Evolutionary conservation across 2,888 invertebrate genomes (phyloP), one percentile per base, ranked within the genome.

Genomic region (Timema cristinae): DNA sequence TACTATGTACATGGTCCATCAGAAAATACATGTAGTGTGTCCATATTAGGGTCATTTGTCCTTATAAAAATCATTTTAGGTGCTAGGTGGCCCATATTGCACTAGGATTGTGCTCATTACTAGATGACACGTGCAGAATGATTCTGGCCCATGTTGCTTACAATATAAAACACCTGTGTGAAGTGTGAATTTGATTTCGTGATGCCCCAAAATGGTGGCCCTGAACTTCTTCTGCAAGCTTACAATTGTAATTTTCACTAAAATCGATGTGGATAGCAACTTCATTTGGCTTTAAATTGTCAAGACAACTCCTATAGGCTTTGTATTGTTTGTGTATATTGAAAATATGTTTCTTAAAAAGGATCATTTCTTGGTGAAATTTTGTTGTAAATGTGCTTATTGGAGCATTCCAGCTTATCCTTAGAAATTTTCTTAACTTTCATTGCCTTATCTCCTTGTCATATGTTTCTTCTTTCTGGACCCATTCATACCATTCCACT

Each of bases 231-330:
- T 59, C 61, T 15, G 61, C 61, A 47, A 70, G 11, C 48, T 70
- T 70, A 49, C 70, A 68, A 49, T 61, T 70, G 61, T 70, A 70
- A 50, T 70, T 70, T 70, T 70, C 66, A 10, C 56, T 56, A 63
- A 63, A 70, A 63, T 70, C 70, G n/a, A 70, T 61, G 67, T 70
- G 70, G 1, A 70, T n/a, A n/a, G 56, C 59, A 13, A 49, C 70
- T 70, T 70, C 70, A 15, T 59, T 50, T 8, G 70, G 63, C n/a
- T 48, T n/a, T 32, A 70, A 48, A 47, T 13, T 47, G 9, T 70
- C 50, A 16, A 50, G 16, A 61, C 61, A 63, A 15, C n/a, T 61
- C 48, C 50, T 47, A 50, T 70, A 70, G 15, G 70, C 70, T 32
- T 49, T 48, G 50, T 70, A 5, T 48, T 70, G 70, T 11, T 47